Evolutionary conservation across 1,140 invertebrate genomes (phyloP), one percentile per base, ranked within the genome.

Genomic region (Drosophila sproati): DNA sequence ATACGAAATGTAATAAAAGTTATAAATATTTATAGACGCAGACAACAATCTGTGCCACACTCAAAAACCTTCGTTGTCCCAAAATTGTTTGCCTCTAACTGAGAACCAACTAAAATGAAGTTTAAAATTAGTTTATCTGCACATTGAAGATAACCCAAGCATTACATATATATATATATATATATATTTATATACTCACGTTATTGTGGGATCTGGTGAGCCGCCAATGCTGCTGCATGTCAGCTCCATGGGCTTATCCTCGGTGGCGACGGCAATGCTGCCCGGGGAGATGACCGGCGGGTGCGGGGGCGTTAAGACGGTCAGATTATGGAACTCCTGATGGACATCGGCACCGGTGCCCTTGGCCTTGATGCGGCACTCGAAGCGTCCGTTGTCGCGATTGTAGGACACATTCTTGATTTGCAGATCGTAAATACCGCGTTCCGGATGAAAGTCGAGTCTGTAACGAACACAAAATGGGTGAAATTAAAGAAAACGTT

Each of bases 361-460:
- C 32, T 95, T 95, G 31, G 96, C 96, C 92, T 98, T 98, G 48
- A 98, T 94, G 28, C 96, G 95, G 91, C 98, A 98, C 93, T 98
- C 97, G 93, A 98, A 98, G 73, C 96, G 95, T 4, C 97, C 98
- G 90, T 98, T 98, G 93, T 98, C 97, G 0, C 97, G 94, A 81
- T 96, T 96, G 93, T 98, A 98, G 28, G 96, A 96, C 0, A 96
- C 96, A 90, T 97, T 97, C 20, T 95, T 94, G 75, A 98, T 98
- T 85, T 96, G 94, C 77, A 98, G 94, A 93, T 98, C 97, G 93
- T 98, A 98, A 35, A 96, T 95, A 10, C 98, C 98, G 59, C 96
- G 95, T 8, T 95, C 94, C 4, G 96, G 96, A 70, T 94, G 94
- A 91, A 95, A 96, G 80, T 96, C 96, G 73, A 97, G 94, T 92